Evolutionary conservation across 2,797 vertebrate species (phyloP), one percentile per base, ranked within the genome.

Genomic region (Okamejei kenojei): DNA sequence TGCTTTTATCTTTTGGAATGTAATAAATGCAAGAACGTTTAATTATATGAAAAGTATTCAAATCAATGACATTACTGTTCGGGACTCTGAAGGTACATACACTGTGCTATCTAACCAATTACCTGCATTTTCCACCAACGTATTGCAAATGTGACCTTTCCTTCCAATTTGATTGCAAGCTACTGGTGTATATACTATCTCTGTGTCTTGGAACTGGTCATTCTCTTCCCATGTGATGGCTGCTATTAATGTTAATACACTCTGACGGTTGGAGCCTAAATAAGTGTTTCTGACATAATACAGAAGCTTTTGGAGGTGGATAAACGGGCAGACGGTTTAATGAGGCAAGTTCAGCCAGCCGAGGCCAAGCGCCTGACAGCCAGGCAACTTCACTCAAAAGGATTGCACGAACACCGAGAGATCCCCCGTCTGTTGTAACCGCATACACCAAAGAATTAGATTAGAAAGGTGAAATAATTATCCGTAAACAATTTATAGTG

Each of bases 61-160:
- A 96, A 97, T 96, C 97, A 96, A 38, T 97, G 97, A 97, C 95
- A 97, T 96, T 96, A 97, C 97, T 96, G 97, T 96, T 96, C 95
- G 95, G 96, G 95, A 94, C 94, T 68, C 94, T 73, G 71, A 96
- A 96, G 96, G 96, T 97, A 97, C 97, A 92, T 92, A 92, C 90
- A 92, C 97, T 97, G 95, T 95, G 94, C 96, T 96, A 96, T 95
- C 94, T 96, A 97, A 97, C 97, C 98, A 99, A 99, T 99, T 99
- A 99, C 98, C 97, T 97, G 95, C 96, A 95, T 96, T 97, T 97
- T 96, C 96, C 95, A 94, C 90, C 95, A 95, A 97, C 97, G 98
- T 97, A 97, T 98, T 98, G 98, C 98, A 98, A 99, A 99, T 98
- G 98, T 99, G 98, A 99, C 98, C 98, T 99, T 99, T 99, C 95